Base-by-base conservation (phyloP, 1,140 invertebrate species). In the Latrodectus geometricus region DNA sequence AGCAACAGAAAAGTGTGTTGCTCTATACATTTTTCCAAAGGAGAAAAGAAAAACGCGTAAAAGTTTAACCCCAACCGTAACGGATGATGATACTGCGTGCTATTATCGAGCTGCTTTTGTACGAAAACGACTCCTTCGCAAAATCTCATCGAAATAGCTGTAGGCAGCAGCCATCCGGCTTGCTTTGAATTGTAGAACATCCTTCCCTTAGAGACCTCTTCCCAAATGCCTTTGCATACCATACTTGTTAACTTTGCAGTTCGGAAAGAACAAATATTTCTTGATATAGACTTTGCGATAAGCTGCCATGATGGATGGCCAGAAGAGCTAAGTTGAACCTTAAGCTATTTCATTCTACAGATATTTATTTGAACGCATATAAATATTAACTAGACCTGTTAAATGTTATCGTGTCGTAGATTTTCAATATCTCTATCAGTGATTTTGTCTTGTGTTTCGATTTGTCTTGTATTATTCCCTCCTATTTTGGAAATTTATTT, bases 11-110 rank as follows among this genome's bases (percentile, higher is more conserved):
- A 73, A 48, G 35, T 4, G 35, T 7, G 48, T n/a, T 12, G 35
- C 70, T 1, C 11, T 11, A 11, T 14, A 35, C 35, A 21, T 66
- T 23, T 14, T 61, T 8, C 54, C 0, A 61, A 66, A 15, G 65
- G 15, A 65, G 14, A 78, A 23, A 23, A 35, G 35, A 35, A 35
- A 35, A 35, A 35, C 35, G 5, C 54, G 23, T 23, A 76, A 76
- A 76, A 20, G 20, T 76, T 76, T 78, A 78, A 48, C 23, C 17
- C 76, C 54, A 66, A 15, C 76, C 65, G 21, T 61, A 23, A 35
- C 35, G 35, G 35, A 35, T 35, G 74, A 21, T 56, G 21, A 20
- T 35, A 15, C 11, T 0, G 72, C 48, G 20, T 56, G 11, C 52
- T 75, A 20, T 75, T 20, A 54, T 23, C 70, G 50, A 50, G 50